Base-by-base conservation (phyloP, 2,888 invertebrate species). In the Seira sanloemensis region DNA sequence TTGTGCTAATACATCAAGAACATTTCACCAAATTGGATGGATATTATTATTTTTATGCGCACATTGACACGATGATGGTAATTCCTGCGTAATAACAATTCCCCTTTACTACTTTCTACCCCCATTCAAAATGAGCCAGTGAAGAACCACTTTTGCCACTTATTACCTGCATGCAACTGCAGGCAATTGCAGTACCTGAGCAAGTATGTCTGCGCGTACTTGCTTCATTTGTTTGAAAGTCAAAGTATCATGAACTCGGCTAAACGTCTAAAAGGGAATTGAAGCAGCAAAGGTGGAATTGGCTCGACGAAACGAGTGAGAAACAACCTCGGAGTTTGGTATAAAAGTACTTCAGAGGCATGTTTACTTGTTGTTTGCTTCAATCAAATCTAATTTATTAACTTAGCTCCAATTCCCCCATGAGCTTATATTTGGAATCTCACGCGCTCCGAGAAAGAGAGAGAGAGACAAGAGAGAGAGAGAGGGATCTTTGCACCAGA, bases 361-460 rank as follows among this genome's bases (percentile, higher is more conserved):
- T 82, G 72, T 82, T 82, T 82, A 82, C 82, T 82, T 82, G 77
- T 82, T 82, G 82, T 82, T 82, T 77, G 82, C 82, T 82, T 82
- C 82, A 82, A 82, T 82, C 82, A 82, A 82, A 82, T 82, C 82
- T 82, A 82, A 82, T 82, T 82, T 82, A 82, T 82, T 82, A 82
- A 82, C 82, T 82, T 82, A 82, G 82, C 72, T 82, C 77, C 50
- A 77, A 82, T 82, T 82, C 82, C 82, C 82, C 54, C 72, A 62
- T 72, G 82, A 82, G 78, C 78, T 62, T 54, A 69, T 58, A 18
- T 18, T 58, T 58, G 18, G 58, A 58, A 58, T 58, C 58, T 58
- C 58, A 58, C n/a, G 37, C 37, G n/a, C n/a, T n/a, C n/a, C n/a
- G n/a, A n/a, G n/a, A n/a, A n/a, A n/a, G n/a, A n/a, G n/a, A n/a